Evolutionary conservation across 2,113 vertebrate species (phyloP), one percentile per base, ranked within the genome.

Genomic region (Cinclus cinclus): DNA sequence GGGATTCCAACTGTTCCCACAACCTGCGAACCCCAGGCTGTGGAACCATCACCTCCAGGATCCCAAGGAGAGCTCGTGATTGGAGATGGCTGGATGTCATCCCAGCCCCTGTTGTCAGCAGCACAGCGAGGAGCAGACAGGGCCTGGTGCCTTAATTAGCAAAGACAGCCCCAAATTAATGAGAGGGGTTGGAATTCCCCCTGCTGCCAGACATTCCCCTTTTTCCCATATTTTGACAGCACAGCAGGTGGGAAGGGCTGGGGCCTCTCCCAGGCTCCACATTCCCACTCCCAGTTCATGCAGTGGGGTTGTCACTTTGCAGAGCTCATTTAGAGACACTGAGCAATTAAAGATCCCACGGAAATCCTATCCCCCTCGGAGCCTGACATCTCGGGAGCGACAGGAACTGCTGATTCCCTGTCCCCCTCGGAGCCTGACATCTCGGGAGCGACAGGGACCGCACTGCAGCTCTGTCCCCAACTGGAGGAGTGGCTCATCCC

Each of bases 391-490:
- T 94, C 91, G 0, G 27, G 69, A 84, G 94, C 27, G 92, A 94
- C 94, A 76, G 63, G 53, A 62, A 85, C 28, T 8, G 33, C 65
- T 68, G 46, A 68, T 68, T 68, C 65, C 65, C n/a, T 28, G 65
- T 69, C 77, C 92, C 84, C 63, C 83, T 90, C 46, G 27, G 92
- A 91, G 94, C n/a, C 63, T 92, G 89, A 86, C 87, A 37, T 90
- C 94, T 92, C 88, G 0, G 25, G 55, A 90, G 92, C 49, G 90
- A 91, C 92, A 79, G 74, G 62, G 77, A 89, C 53, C 7, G 2
- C 20, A 1, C 56, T 9, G 89, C 92, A 39, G 95, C 90, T 84
- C 78, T 4, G 78, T 94, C 82, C 93, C 90, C 84, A 71, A 73
- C 95, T 42, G 62, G 2, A 42, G 47, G 25, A 87, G 81, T 8